Conservation (phyloP, 2,797 vertebrate genomes). For the Mastacembelus armatus region DNA sequence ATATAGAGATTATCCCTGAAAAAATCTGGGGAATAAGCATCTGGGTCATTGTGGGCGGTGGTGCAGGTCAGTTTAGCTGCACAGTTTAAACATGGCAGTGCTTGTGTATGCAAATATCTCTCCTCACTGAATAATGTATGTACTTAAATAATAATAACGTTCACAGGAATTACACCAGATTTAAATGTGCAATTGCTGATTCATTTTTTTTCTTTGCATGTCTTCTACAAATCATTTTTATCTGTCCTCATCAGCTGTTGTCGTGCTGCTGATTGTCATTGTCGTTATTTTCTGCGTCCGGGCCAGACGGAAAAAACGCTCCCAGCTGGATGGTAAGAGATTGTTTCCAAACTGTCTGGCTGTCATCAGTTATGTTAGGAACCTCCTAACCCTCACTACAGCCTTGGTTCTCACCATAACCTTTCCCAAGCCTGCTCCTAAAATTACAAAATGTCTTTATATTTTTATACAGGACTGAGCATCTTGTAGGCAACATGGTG, state of each 20-base stretch:
- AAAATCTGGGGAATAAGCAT: slow-evolving; percentile 9
- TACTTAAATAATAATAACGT: background rate
- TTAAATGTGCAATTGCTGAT: background rate
- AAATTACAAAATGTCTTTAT: too few relatives aligned
- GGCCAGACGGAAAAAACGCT: slow-evolving; percentile 8
- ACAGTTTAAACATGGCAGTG: background rate
- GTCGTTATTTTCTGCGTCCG: slow-evolving; percentile 47
- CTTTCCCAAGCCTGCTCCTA: too few relatives aligned
- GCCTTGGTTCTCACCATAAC: too few relatives aligned
- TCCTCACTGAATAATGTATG: background rate
- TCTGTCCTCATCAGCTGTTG: slow-evolving; percentile 43
- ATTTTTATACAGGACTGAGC: too few relatives aligned
- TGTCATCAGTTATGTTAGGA: too few relatives aligned
- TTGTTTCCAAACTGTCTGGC: too few relatives aligned
- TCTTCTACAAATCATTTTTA: background rate
- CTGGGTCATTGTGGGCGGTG: slow-evolving; percentile 48
- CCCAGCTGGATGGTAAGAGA: slow-evolving; percentile 42
- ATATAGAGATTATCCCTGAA: rapidly evolving
- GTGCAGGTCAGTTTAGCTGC: slow-evolving; percentile 59
- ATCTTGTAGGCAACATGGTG: too few relatives aligned
- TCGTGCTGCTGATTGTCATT: slow-evolving; percentile 50
- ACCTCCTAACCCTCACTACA: too few relatives aligned
- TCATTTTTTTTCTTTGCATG: too few relatives aligned
- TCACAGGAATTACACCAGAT: background rate
- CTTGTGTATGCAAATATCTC: background rate